phyloP scores from a whole-genome alignment of 2,113 vertebrate species.

The Forbesichthys agassizii region DNA sequence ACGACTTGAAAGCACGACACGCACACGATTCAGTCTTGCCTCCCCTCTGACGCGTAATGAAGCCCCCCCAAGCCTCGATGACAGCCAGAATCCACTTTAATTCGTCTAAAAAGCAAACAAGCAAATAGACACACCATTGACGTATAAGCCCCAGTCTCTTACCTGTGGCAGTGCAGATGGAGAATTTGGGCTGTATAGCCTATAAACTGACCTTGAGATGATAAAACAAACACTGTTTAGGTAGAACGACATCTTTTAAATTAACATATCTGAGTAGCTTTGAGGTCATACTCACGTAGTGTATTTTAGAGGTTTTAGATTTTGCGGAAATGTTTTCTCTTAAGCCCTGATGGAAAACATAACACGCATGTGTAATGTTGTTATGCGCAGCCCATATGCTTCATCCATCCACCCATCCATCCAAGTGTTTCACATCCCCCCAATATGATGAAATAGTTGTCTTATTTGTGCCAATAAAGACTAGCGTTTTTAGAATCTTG shows the following conservation, averaged over 20 bases:
- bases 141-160: slow-evolving; percentile 24
- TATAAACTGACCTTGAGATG: slow-evolving; percentile 53
- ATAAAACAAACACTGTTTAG: neutral
- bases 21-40: slow-evolving; percentile 77
- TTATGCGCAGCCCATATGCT: neutral
- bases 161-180: slow-evolving; percentile 44
- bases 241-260: too few species aligned
- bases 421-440: neutral
- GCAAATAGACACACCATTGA: slow-evolving; percentile 48
- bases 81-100: slow-evolving; percentile 60
- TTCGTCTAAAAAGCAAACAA: slow-evolving; percentile 33
- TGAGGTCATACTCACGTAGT: too few species aligned
- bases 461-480: neutral
- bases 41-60: slow-evolving; percentile 74
- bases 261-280: too few species aligned
- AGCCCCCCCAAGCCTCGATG: slow-evolving; percentile 60
- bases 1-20: slow-evolving; percentile 76
- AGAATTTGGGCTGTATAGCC: slow-evolving; percentile 13
- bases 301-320: too few species aligned
- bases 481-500: slow-evolving; percentile 35
- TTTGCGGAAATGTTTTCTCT: neutral
- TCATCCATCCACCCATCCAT: neutral
- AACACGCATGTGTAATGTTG: too few species aligned
- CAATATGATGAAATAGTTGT: neutral
- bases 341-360: slow-evolving; percentile 1